Evolutionary conservation across 2,113 vertebrate species (phyloP).

Genomic region (Ophthalmolycus amberensis): DNA sequence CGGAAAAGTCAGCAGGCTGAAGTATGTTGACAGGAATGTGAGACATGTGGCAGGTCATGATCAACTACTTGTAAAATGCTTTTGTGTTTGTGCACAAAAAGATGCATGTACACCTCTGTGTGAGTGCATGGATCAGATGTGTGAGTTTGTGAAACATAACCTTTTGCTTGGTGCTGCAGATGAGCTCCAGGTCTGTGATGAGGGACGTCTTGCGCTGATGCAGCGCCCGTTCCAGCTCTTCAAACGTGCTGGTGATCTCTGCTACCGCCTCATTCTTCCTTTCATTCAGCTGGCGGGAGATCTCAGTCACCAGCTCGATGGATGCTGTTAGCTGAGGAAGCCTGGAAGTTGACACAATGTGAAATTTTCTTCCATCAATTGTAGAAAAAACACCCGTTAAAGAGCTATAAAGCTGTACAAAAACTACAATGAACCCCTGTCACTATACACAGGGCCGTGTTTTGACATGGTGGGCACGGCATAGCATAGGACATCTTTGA

Average conservation of each 20-base stretch:
- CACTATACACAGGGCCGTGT: background rate
- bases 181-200: conserved; percentile 85
- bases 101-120: background rate
- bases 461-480: background rate
- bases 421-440: background rate
- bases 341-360: conserved; percentile 68
- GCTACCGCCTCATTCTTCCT: conserved; percentile 88
- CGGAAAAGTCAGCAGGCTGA: background rate
- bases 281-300: conserved; percentile 92
- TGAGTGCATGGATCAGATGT: background rate
- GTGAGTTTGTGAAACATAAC: background rate
- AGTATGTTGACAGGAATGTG: background rate
- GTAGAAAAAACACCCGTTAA: background rate
- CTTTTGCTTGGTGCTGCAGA: conserved; percentile 88
- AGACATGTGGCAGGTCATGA: background rate
- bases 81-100: background rate
- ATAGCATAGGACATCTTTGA: background rate
- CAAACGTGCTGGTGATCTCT: conserved; percentile 90
- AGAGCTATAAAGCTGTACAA: background rate
- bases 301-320: conserved; percentile 90
- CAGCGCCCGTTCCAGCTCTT: conserved; percentile 90
- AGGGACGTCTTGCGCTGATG: conserved; percentile 91
- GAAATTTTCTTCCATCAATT: background rate
- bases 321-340: conserved; percentile 92
- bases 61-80: background rate